phyloP scores from a whole-genome alignment of 1,140 invertebrate species.

The Asobara japonica region DNA sequence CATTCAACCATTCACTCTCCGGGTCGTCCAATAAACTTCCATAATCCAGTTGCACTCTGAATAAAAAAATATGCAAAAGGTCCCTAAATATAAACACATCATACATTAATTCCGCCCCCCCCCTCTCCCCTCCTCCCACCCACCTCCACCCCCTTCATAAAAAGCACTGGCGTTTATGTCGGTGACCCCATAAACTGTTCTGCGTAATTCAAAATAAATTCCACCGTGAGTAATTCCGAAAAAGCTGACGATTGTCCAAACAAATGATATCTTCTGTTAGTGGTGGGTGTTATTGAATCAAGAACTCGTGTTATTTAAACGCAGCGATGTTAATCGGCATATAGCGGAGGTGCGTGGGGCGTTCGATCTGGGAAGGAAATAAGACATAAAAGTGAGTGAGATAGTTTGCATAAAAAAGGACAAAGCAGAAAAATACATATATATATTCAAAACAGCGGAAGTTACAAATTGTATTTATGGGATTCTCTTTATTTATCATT shows the following conservation, averaged over 20 bases:
- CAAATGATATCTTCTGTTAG: constrained; percentile 41
- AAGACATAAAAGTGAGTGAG: background rate
- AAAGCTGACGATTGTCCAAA: constrained; percentile 49
- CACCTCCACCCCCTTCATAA: background rate
- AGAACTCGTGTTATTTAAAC: constrained; percentile 6
- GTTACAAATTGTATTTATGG: constrained; percentile 38
- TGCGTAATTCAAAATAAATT: constrained; percentile 50
- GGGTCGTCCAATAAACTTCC: too few species aligned
- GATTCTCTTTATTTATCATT: constrained; percentile 36
- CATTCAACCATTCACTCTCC: too few species aligned
- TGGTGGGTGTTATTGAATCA: constrained; percentile 6
- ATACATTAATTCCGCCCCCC: too few species aligned
- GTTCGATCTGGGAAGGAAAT: background rate
- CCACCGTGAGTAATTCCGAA: constrained; percentile 56
- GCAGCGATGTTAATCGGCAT: background rate
- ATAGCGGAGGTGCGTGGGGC: background rate
- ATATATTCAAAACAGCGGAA: constrained; percentile 24
- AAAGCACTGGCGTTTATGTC: background rate
- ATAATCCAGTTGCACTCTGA: too few species aligned
- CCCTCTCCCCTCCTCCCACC: background rate
- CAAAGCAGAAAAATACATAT: background rate
- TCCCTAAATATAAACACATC: too few species aligned
- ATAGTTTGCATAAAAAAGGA: constrained; percentile 8
- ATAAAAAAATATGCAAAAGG: too few species aligned
- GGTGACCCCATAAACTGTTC: constrained; percentile 1